Evolutionary conservation across 2,888 invertebrate genomes (phyloP), one percentile per base, ranked within the genome.

Genomic region (Amblyjoppa proteus): DNA sequence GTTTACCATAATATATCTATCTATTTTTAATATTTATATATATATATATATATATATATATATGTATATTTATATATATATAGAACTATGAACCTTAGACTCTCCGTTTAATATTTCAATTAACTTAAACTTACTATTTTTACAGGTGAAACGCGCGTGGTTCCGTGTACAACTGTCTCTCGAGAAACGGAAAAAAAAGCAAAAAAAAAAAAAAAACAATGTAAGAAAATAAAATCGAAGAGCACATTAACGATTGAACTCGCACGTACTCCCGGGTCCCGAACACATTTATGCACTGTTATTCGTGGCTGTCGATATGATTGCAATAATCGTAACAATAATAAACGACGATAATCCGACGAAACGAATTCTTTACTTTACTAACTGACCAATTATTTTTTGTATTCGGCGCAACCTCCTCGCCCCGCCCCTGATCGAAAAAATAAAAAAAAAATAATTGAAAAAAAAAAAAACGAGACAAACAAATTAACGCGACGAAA

Each of bases 251-350:
- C 64, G 74, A 83, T 83, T 82, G 83, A 75, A 81, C 78, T 83
- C 69, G 51, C 70, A 66, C 75, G 61, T 75, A 83, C 79, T 73
- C 77, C 73, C 64, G 61, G 51, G 51, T 58, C 80, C 68, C 61
- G 68, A 71, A 81, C 49, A 71, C 64, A 69, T 78, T 31, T 66
- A 45, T 81, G 68, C 84, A 73, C 71, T 77, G 68, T 68, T 74
- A 70, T 77, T 74, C 61, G 61, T 78, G 75, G 68, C 69, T 82
- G 82, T 82, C 74, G 79, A 82, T 86, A 84, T 73, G 77, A 82
- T 82, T 79, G 56, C 61, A 66, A 77, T 73, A 71, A 73, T 78
- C 74, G 53, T 76, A 76, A 76, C 78, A 68, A 74, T 68, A 70
- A 81, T 69, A 78, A 85, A 78, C 61, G 74, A 78, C 70, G 81